Evolutionary conservation across 2,113 vertebrate species (phyloP).

Genomic region (Laticauda colubrina): DNA sequence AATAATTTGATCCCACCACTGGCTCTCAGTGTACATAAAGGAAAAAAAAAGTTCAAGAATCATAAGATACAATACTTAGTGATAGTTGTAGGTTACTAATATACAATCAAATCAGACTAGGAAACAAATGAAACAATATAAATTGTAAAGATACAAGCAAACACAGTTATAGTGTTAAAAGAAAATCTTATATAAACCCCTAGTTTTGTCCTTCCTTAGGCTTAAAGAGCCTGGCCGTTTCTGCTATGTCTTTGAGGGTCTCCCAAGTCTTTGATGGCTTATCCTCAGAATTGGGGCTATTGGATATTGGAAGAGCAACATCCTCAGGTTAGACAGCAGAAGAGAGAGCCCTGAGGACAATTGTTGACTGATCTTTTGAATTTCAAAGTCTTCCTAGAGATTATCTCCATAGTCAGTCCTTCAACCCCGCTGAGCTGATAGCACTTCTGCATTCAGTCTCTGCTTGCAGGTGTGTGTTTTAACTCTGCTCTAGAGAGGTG

Average conservation of each 20-base stretch:
- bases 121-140: too few relatives aligned
- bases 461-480: not conserved
- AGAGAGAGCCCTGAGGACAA: not conserved
- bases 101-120: too few relatives aligned
- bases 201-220: not conserved
- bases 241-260: not conserved
- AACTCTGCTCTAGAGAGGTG: not conserved
- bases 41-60: too few relatives aligned
- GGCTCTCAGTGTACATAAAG: too few relatives aligned
- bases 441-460: too few relatives aligned
- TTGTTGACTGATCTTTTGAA: not conserved
- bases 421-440: not conserved
- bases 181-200: not conserved
- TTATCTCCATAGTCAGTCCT: not conserved
- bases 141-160: too few relatives aligned
- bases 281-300: not conserved
- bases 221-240: not conserved
- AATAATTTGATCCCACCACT: too few relatives aligned
- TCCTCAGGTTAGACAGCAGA: not conserved
- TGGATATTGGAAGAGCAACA: not conserved
- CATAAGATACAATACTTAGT: too few relatives aligned
- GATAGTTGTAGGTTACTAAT: too few relatives aligned
- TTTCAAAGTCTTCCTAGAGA: not conserved
- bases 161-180: too few relatives aligned
- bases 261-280: not conserved